These are phyloP conservation scores for Triops longicaudatus DNA, from an alignment of 1,140 invertebrate species.

Conservation along the genomic window DNA sequence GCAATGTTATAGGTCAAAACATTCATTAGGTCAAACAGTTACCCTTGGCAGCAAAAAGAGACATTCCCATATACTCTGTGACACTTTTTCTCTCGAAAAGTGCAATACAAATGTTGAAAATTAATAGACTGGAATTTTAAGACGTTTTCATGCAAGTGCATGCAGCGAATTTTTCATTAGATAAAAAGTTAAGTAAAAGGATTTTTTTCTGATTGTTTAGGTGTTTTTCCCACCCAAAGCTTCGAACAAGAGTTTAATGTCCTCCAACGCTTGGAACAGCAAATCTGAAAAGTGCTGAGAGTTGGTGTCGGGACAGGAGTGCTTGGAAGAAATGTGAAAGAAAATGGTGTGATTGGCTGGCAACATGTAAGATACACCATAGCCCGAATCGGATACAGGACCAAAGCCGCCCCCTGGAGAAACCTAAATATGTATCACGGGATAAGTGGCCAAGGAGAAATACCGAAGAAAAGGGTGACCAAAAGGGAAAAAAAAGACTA, in stretches of 20 bases:
- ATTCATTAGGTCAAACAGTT: background rate
- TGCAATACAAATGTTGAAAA: background rate
- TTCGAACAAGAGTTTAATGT: slow-evolving; percentile 40
- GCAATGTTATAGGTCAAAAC: no score
- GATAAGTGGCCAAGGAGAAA: background rate
- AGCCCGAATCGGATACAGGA: slow-evolving; percentile 46
- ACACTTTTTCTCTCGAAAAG: background rate
- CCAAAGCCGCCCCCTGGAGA: slow-evolving; percentile 47
- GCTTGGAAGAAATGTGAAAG: slow-evolving; percentile 46
- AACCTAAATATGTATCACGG: slow-evolving; percentile 31
- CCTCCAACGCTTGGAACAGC: slow-evolving; percentile 41
- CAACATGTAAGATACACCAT: slow-evolving; percentile 48
- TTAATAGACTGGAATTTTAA: background rate
- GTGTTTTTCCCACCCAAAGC: background rate
- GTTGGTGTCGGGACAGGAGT: slow-evolving; percentile 39
- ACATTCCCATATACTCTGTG: background rate
- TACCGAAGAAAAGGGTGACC: slow-evolving; percentile 17
- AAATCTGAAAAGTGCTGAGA: slow-evolving; percentile 41
- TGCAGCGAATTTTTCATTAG: background rate
- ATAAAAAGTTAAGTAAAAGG: background rate
- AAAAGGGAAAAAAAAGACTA: slow-evolving; percentile 22
- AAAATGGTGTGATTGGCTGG: slow-evolving; percentile 45
- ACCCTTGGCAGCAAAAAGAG: background rate
- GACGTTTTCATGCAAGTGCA: background rate
- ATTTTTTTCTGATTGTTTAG: background rate